Base-by-base conservation (phyloP, 2,888 invertebrate species). In the Spilosoma lubricipeda region DNA sequence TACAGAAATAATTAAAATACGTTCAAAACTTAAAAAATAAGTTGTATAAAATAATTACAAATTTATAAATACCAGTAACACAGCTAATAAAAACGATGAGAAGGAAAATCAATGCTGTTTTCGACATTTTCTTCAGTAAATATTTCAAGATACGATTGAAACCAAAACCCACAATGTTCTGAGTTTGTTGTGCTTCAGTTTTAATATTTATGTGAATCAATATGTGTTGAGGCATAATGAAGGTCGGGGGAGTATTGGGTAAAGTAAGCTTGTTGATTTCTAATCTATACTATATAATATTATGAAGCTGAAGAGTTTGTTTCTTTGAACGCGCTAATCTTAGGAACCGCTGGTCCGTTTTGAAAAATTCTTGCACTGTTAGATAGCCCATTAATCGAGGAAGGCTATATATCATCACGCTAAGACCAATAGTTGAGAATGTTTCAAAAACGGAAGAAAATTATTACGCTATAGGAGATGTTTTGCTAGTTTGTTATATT, bases 51-150 rank as follows among this genome's bases (percentile, higher is more conserved):
- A 59, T 18, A 30, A 18, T 18, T 30, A 63, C 27, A 8, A 13
- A 18, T 48, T 18, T 42, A 70, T 70, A 66, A 33, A 18, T 52
- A 71, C 71, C 66, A 66, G 64, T 66, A 52, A 71, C 66, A 30
- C 71, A 33, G 71, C 71, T 56, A 52, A 45, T 39, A 8, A 71
- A 18, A 36, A 48, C 66, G 48, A 66, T 27, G n/a, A 66, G 13
- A 20, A 66, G 20, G 36, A 39, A 18, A 56, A 71, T 33, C n/a
- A 66, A 52, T 27, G 27, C 33, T 13, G 52, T 23, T 65, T 71
- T 71, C 56, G 52, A 39, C 71, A 71, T 71, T 33, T 71, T 64
- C 23, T 71, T 45, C 13, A 30, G 33, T 52, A n/a, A 48, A 30
- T 23, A 33, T 52, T 52, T 48, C 64, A 23, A 64, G 48, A 48